phyloP scores from a whole-genome alignment of 2,113 vertebrate genomes.

The Cyanoramphus novaezelandiae region DNA sequence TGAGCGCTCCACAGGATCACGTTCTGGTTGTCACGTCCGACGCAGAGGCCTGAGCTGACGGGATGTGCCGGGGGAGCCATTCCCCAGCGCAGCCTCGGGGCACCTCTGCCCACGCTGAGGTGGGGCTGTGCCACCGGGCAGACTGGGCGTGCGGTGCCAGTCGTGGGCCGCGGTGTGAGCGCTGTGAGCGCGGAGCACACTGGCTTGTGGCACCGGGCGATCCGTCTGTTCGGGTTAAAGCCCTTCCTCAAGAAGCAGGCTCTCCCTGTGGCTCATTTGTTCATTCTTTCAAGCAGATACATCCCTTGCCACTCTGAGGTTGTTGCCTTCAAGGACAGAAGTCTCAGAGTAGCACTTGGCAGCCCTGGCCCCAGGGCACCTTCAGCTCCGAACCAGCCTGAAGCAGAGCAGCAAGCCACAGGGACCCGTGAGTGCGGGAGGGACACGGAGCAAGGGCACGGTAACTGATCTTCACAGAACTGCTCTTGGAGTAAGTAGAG shows the following conservation, averaged over 20 bases:
- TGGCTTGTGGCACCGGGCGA: background rate
- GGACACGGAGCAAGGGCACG: no score
- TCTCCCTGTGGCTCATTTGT: background rate
- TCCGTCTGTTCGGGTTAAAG: no score
- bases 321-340: background rate
- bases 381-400: background rate
- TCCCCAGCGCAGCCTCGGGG: background rate
- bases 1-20: background rate
- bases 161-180: background rate
- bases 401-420: fast-evolving
- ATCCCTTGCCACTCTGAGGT: background rate
- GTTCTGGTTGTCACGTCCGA: fast-evolving
- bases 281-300: background rate
- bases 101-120: background rate
- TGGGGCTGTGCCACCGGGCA: background rate
- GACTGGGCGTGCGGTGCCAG: fast-evolving
- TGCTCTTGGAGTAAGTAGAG: background rate
- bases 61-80: background rate
- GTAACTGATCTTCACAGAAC: background rate
- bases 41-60: background rate
- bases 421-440: background rate
- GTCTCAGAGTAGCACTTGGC: background rate
- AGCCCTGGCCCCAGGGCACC: background rate
- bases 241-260: background rate
- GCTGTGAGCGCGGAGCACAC: fast-evolving